These are phyloP conservation scores for Apis dorsata DNA, from an alignment of 1,140 invertebrate species.

Conservation along the genomic window DNA sequence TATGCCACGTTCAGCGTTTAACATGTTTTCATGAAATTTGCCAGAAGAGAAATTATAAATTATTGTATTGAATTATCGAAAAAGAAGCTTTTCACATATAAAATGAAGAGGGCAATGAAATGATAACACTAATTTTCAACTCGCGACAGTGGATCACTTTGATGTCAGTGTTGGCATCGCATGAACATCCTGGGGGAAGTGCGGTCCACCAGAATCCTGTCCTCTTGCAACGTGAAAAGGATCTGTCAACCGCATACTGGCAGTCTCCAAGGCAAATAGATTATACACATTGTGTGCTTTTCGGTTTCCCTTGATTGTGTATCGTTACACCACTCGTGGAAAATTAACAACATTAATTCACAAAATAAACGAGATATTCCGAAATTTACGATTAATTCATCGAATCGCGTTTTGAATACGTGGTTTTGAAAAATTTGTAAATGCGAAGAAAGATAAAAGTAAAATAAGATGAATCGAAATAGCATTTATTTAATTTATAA, in stretches of 20 bases:
- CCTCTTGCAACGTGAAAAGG: not conserved
- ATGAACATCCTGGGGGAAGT: constrained; percentile 16
- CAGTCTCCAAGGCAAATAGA: constrained; percentile 34
- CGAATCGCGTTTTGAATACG: too few relatives aligned
- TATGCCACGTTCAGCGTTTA: not conserved
- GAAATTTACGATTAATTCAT: too few relatives aligned
- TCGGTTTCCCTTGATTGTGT: constrained; percentile 4
- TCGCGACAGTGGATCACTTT: not conserved
- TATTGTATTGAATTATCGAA: not conserved
- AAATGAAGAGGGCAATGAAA: not conserved
- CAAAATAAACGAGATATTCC: not conserved
- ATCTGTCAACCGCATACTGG: constrained; percentile 20
- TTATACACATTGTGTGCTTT: constrained; percentile 28
- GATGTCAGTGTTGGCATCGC: not conserved
- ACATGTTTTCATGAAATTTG: not conserved
- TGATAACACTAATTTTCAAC: constrained; percentile 41
- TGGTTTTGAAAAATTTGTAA: too few relatives aligned
- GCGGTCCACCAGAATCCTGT: constrained; percentile 15
- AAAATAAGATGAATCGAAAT: too few relatives aligned
- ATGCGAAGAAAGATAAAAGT: too few relatives aligned
- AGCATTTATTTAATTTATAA: too few relatives aligned
- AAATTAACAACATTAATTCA: constrained; percentile 4
- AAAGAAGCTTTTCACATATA: too few relatives aligned
- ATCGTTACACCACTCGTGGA: not conserved
- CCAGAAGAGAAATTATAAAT: not conserved